Base-by-base conservation (phyloP, 2,797 vertebrate species). In the Melanotaenia nigrans region DNA sequence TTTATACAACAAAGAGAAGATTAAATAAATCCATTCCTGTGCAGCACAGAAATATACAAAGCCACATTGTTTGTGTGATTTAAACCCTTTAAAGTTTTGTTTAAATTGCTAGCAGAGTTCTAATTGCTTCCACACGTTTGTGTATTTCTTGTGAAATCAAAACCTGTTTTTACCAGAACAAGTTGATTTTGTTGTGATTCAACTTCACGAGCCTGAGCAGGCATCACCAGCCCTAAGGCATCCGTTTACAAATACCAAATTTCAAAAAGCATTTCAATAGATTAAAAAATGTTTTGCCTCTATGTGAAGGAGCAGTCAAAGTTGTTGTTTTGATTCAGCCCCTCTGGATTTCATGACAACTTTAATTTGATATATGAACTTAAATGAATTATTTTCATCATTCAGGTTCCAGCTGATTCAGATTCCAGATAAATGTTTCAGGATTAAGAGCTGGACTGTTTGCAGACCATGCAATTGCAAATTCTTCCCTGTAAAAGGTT, bases 91-190 rank as follows among this genome's bases (percentile, higher is more conserved):
- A 55, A 55, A 14, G 25, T 30, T 55, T 28, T 25, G 16, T 16
- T 14, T 32, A 49, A 32, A 14, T n/a, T 18, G n/a, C n/a, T 22
- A 24, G 47, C 30, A 36, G 51, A 54, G 62, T 36, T 49, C 49
- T 54, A 54, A 65, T 54, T 53, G 62, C 49, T 36, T 65, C 14
- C 11, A 8, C 49, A 54, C 22, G 24, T 65, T 65, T 38, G n/a
- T 64, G 13, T 51, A 35, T 51, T 64, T 35, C 20, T 28, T 63
- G n/a, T 51, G 2, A 49, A 63, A 63, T 32, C 61, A 51, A 47
- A 47, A 4, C 49, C 11, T 53, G 22, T 24, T 53, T 53, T 53
- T n/a, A 47, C 20, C 45, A 47, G 45, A 47, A 10, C 45, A 25
- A 25, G 49, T 25, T 30, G 8, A 22, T 11, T 9, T 11, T 14